Evolutionary conservation across 2,888 invertebrate genomes (phyloP), one percentile per base, ranked within the genome.

Genomic region (Halocaridina rubra): DNA sequence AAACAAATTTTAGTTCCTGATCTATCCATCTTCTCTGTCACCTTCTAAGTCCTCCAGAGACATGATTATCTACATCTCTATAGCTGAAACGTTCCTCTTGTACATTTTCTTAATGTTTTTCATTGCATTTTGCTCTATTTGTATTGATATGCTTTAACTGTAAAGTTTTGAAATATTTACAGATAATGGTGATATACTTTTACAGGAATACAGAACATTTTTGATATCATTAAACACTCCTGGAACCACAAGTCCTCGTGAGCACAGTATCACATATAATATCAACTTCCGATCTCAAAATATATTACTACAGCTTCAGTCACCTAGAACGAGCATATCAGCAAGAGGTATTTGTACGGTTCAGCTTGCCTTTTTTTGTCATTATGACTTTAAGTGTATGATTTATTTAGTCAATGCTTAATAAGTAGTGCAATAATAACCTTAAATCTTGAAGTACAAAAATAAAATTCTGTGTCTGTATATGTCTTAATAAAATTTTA

Each of bases 221-320:
- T 30, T 81, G 33, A 19, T 86, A 33, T 86, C 86, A 8, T 78
- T 74, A 10, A 82, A 86, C 79, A 86, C 86, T 13, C 86, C 86
- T 3, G 86, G 86, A 24, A 86, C 86, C 57, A 29, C 81, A 22
- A 81, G 39, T 7, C 57, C 77, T 19, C 64, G 86, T 24, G 86
- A 86, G 24, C 86, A 86, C 75, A 86, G 86, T 46, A 67, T 86
- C 32, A 72, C 39, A n/a, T 78, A 79, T n/a, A 72, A 81, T 30
- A 39, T 86, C 22, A 79, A 86, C 79, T 74, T 81, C 46, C 33
- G 72, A n/a, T 79, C 72, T 8, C 81, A 81, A 46, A 86, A 74
- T 19, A 79, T 81, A 16, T 57, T 57, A 67, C 76, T 86, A 29
- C 74, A 81, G 19, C 53, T 86, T 1, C 78, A 79, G 27, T 79